Conservation (phyloP, 2,888 invertebrate species). For the Cacoxenus indagator region DNA sequence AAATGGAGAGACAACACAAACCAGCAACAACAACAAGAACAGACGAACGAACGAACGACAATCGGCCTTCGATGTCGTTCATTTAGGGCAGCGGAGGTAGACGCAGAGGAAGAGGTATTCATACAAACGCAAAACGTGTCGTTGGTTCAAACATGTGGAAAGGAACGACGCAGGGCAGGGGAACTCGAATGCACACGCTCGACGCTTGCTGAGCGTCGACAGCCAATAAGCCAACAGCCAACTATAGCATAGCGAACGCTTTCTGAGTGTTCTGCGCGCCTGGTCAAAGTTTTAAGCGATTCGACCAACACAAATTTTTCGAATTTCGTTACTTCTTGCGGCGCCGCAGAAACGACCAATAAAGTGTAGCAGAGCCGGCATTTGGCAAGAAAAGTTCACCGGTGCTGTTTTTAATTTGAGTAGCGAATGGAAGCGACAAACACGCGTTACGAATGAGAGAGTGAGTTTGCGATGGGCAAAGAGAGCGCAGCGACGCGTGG, state of each 20-base stretch:
- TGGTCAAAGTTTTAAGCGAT: slow-evolving; percentile 68
- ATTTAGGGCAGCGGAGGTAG: no score
- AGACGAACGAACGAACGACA: background rate
- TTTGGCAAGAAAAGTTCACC: slow-evolving; percentile 3
- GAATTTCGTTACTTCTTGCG: slow-evolving; percentile 58
- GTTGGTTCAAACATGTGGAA: background rate
- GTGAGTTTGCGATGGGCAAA: background rate
- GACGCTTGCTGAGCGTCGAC: slow-evolving; percentile 43
- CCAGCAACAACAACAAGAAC: background rate
- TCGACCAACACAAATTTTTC: slow-evolving; percentile 72
- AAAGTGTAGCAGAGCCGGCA: slow-evolving; percentile 42
- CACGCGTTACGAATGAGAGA: background rate
- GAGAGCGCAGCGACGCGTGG: background rate
- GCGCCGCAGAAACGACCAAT: slow-evolving; percentile 57
- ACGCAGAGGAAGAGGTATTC: no score
- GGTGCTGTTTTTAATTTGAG: slow-evolving; percentile 16
- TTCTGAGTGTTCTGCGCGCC: slow-evolving; percentile 53
- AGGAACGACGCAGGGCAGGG: background rate
- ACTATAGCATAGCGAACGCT: slow-evolving; percentile 64
- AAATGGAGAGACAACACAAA: background rate
- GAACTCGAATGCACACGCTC: slow-evolving; percentile 20
- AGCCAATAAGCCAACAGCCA: slow-evolving; percentile 69
- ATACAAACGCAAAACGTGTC: background rate
- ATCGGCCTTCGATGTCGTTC: background rate
- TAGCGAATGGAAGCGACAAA: slow-evolving; percentile 40